Evolutionary conservation across 2,113 vertebrate genomes (phyloP), one percentile per base, ranked within the genome.

Genomic region (Trinectes maculatus): DNA sequence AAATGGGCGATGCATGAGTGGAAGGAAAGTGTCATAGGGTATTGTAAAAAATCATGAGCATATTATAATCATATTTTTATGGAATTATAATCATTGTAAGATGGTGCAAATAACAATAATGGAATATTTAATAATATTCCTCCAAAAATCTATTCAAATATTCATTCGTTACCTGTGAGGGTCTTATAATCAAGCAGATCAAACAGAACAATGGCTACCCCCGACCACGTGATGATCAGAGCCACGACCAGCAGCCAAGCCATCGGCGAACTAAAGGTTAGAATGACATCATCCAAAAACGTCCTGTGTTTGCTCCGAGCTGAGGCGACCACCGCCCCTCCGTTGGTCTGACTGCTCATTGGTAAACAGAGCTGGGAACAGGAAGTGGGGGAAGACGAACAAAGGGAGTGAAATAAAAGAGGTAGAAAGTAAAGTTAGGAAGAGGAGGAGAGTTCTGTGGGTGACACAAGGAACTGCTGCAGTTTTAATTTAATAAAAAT

Each of bases 211-310:
- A 91, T 84, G 48, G 87, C 88, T 1, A 91, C 89, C 15, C 64
- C 89, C 0, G 75, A 67, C 89, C 89, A 91, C 0, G 89, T 91
- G 61, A 91, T 44, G 82, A 91, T 10, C 71, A 91, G 80, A 13
- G 89, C 89, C 54, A 85, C 37, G 0, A 89, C 69, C 79, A 91
- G 83, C 62, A 91, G 79, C 89, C 89, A 91, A 21, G 88, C 89
- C 89, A 87, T 85, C 0, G 89, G 89, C 0, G 86, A 89, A 13
- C 29, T 89, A 4, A 91, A 91, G 48, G 89, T 91, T 57, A 86
- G 7, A 0, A 87, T 48, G 43, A 91, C 16, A 1, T 91, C 88
- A 6, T 91, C 85, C 67, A 89, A 33, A 56, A 91, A 65, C 0
- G 79, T 80, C 74, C 25, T 83, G 48, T 81, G 71, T 47, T 25